Percentiles rank a stretch among this genome's conserved stretches.
Evolutionary conservation across 2,113 vertebrate species (phyloP).

Genomic region (Cebidichthys violaceus): DNA sequence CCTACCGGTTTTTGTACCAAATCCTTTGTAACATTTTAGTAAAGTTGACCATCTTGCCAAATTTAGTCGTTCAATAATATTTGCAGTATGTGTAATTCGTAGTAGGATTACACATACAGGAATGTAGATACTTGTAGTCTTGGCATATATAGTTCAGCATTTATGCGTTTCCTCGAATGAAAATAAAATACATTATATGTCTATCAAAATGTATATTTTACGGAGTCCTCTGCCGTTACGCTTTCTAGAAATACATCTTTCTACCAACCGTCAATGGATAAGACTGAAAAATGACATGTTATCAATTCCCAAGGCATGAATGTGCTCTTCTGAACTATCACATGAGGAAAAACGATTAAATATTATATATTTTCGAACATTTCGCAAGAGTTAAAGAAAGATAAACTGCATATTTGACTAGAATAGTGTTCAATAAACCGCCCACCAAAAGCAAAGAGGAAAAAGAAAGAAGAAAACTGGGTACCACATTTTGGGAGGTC

Average conservation of each 20-base stretch:
- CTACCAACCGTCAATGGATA: neutral
- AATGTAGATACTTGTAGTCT: neutral
- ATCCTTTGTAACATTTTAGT: neutral
- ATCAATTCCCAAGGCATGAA: neutral
- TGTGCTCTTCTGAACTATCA: neutral
- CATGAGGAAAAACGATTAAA: neutral
- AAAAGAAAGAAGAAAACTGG: neutral
- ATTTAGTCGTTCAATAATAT: neutral
- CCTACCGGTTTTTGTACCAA: neutral
- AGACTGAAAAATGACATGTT: neutral
- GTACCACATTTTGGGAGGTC: neutral
- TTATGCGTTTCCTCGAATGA: neutral
- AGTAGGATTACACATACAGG: neutral
- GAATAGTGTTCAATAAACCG: neutral
- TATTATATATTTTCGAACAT: neutral
- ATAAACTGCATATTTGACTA: neutral
- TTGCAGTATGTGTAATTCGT: neutral
- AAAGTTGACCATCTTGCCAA: neutral
- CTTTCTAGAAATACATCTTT: slow-evolving; percentile 29
- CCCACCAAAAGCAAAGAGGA: slow-evolving; percentile 2
- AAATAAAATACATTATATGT: neutral
- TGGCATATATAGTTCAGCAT: neutral
- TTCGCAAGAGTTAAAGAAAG: neutral
- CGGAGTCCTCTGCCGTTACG: neutral
- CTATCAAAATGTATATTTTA: neutral